Conservation (phyloP, 1,140 invertebrate genomes). For the Drosophila sturtevanti region DNA sequence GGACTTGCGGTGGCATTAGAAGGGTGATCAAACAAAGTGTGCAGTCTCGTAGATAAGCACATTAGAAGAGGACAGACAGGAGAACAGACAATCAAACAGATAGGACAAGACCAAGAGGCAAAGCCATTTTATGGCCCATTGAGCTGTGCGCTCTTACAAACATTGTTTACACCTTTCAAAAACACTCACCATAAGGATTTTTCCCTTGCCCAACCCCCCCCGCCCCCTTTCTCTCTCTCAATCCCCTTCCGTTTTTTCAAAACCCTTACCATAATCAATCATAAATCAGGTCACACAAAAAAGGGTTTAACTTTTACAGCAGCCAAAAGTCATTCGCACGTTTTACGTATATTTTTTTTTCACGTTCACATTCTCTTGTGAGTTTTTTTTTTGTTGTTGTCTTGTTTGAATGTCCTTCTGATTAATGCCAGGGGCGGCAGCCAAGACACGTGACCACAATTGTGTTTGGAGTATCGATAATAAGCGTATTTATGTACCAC, state of each 20-base stretch:
- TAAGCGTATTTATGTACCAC: constrained; percentile 71
- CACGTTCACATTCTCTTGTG: no score
- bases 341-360: constrained; percentile 40
- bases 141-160: constrained; percentile 52
- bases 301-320: constrained; percentile 61
- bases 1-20: constrained; percentile 69
- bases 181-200: constrained; percentile 53
- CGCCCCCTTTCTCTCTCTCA: constrained; percentile 10
- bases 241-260: no score
- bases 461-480: constrained; percentile 82
- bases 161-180: constrained; percentile 78
- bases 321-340: constrained; percentile 79
- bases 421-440: constrained; percentile 70
- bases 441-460: constrained; percentile 79
- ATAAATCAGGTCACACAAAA: constrained; percentile 63
- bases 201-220: not conserved
- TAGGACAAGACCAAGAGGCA: constrained; percentile 51
- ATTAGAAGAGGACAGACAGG: constrained; percentile 58
- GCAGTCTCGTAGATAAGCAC: constrained; percentile 75
- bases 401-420: constrained; percentile 65
- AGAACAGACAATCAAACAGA: constrained; percentile 9
- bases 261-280: constrained; percentile 61
- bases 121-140: constrained; percentile 80
- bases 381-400: no score
- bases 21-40: constrained; percentile 61